Evolutionary conservation across 1,140 invertebrate genomes (phyloP), one percentile per base, ranked within the genome.

Genomic region (Myzus persicae): DNA sequence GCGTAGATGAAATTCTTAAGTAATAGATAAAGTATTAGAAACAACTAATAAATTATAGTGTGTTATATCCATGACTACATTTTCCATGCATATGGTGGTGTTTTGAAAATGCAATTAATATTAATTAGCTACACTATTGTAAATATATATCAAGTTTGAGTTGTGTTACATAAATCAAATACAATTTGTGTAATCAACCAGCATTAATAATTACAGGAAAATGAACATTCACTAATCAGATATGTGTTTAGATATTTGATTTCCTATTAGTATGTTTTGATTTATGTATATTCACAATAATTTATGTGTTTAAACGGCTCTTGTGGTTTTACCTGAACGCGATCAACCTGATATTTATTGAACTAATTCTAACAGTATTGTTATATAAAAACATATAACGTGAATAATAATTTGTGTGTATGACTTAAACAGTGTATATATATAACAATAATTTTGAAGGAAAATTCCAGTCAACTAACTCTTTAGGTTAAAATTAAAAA

Each of bases 81-180:
- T 67, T 67, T 31, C 59, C 9, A 4, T n/a, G 26, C 59, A 31
- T 67, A 67, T n/a, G 59, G 31, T 26, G 54, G 54, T 59, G 24
- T 59, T 54, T 59, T 59, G 59, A 67, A 67, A 67, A 67, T 67
- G 59, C 59, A 67, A 67, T 67, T 67, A 67, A 67, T 67, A 67
- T 67, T 67, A 67, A 67, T 67, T 31, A 67, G 59, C 31, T 67
- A 67, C 59, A 67, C 59, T 67, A 67, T 67, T 67, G 59, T 67
- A 67, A 67, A 67, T 67, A 67, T 14, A 67, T 67, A 67, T 67
- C 59, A 67, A 67, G 59, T 67, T 67, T 67, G 59, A 67, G 59
- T 14, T 14, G n/a, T 67, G 59, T 67, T 67, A 67, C 59, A 67
- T 67, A 67, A 67, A 67, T 67, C 59, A 67, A 67, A 67, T 31